A percentile compares a stretch with the other conserved stretches of the same genome.
Evolutionary conservation across 2,113 vertebrate species (phyloP).

Genomic region (Halcyon malimbica): DNA sequence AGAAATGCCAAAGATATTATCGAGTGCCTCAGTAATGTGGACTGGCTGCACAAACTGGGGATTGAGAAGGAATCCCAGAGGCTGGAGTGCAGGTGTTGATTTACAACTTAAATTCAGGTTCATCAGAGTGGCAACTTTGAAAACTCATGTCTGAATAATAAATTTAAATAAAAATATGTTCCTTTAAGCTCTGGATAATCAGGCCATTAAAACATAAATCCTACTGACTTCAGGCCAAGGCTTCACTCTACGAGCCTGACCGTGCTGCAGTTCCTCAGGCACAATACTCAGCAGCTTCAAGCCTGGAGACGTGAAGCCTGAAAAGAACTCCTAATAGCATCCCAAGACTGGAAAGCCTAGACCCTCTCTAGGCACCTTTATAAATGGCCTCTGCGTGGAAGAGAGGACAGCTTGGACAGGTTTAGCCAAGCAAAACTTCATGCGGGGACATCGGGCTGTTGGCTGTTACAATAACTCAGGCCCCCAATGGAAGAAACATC

Average conservation of each 20-base stretch:
- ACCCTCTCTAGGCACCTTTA: background rate
- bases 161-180: background rate
- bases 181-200: slow-evolving; percentile 51
- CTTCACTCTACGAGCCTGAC: background rate
- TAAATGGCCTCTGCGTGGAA: background rate
- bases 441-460: too few relatives aligned
- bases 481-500: background rate
- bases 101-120: slow-evolving; percentile 34
- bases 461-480: background rate
- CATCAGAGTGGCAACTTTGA: slow-evolving; percentile 34
- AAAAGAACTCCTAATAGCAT: background rate
- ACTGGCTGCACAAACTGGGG: slow-evolving; percentile 49
- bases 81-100: slow-evolving; percentile 55
- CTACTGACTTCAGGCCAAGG: background rate
- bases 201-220: slow-evolving; percentile 51
- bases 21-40: slow-evolving; percentile 45
- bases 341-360: background rate
- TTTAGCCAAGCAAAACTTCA: background rate
- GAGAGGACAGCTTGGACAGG: background rate
- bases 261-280: background rate
- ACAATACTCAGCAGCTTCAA: background rate
- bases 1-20: slow-evolving; percentile 68
- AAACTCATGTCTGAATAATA: slow-evolving; percentile 48
- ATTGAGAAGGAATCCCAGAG: slow-evolving; percentile 50
- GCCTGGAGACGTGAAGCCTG: background rate